Evolutionary conservation across 2,113 vertebrate genomes (phyloP).

Genomic region (Blennius ocellaris): DNA sequence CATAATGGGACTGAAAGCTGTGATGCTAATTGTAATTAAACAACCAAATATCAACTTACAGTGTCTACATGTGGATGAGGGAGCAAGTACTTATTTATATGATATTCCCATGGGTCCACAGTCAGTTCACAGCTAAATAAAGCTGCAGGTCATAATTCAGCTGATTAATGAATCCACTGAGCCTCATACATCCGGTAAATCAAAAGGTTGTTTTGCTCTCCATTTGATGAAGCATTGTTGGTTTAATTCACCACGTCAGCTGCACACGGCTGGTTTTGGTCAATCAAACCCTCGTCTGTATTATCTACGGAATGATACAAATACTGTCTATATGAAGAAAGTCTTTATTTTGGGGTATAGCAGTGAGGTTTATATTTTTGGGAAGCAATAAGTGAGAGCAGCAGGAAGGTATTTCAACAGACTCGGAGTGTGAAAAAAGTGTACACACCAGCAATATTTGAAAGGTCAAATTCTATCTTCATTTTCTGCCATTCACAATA

Average conservation of each 20-base stretch:
- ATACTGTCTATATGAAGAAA: not conserved
- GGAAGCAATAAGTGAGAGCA: not conserved
- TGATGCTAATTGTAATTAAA: constrained; percentile 41
- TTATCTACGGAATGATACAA: constrained; percentile 2
- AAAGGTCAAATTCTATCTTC: too few relatives aligned
- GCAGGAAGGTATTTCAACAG: too few relatives aligned
- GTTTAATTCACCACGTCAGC: constrained; percentile 18
- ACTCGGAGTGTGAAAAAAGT: not conserved
- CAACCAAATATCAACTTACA: constrained; percentile 31
- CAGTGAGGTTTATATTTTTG: not conserved
- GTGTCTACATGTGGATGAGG: constrained; percentile 42
- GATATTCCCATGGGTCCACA: constrained; percentile 39
- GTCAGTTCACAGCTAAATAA: constrained; percentile 61
- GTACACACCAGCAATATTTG: not conserved
- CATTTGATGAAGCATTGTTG: constrained; percentile 22
- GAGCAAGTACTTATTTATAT: constrained; percentile 53
- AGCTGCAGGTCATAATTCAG: constrained; percentile 40
- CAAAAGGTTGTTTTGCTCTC: constrained; percentile 18
- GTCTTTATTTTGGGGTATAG: not conserved
- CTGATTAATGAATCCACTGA: constrained; percentile 42
- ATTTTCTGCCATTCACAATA: not conserved
- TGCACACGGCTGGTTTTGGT: not conserved
- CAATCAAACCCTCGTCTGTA: not conserved
- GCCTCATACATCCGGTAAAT: constrained; percentile 37
- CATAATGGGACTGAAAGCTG: constrained; percentile 19